phyloP scores from a whole-genome alignment of 2,113 vertebrate genomes.

The Rafetus swinhoei region DNA sequence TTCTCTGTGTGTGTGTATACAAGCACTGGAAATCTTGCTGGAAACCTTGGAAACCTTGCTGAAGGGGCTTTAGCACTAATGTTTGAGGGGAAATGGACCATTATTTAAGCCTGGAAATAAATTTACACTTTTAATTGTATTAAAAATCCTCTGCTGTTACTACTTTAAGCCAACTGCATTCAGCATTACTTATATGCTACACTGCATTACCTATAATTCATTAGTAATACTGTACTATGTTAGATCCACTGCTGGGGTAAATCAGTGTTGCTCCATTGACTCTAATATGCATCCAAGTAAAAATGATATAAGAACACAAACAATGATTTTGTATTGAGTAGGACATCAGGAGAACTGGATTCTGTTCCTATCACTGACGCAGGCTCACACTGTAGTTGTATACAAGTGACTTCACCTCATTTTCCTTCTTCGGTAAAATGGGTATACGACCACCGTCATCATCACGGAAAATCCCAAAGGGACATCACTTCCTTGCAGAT shows the following conservation, averaged over 20 bases:
- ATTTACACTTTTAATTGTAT: slow-evolving; percentile 20
- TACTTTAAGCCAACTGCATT: background rate
- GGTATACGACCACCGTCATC: background rate
- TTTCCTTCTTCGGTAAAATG: background rate
- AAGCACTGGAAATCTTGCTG: slow-evolving; percentile 47
- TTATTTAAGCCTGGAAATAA: background rate
- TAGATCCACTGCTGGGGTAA: background rate
- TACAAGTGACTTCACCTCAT: background rate
- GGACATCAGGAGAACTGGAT: background rate
- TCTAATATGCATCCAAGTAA: background rate
- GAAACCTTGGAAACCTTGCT: slow-evolving; percentile 42
- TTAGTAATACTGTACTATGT: background rate
- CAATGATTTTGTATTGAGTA: background rate
- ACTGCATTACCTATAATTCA: background rate
- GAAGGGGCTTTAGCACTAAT: slow-evolving; percentile 15
- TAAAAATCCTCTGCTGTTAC: background rate
- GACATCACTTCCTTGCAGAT: background rate
- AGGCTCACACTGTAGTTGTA: background rate
- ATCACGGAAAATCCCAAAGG: background rate
- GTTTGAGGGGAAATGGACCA: slow-evolving; percentile 40
- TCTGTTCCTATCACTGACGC: background rate
- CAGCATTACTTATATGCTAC: background rate
- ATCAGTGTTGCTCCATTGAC: background rate
- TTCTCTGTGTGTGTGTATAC: background rate
- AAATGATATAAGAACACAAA: background rate